Conservation (phyloP, 2,797 vertebrate genomes). For the Scyliorhinus canicula region DNA sequence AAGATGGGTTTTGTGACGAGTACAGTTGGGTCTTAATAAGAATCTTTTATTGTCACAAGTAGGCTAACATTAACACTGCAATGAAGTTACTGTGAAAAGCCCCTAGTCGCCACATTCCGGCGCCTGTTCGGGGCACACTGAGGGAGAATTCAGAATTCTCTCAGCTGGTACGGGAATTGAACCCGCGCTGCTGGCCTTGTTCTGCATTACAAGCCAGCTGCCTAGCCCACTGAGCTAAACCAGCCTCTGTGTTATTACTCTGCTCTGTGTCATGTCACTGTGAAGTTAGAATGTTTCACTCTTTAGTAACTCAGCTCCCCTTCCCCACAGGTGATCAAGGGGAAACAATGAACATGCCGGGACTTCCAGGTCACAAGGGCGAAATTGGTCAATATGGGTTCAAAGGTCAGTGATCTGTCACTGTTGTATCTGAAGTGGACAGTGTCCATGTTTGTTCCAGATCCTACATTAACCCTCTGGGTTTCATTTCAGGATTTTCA, state of each 20-base stretch:
- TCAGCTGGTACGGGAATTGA: too few species aligned
- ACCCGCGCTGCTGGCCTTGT: too few species aligned
- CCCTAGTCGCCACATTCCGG: too few species aligned
- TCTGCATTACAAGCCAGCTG: too few species aligned
- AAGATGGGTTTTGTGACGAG: neutral
- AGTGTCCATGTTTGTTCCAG: neutral
- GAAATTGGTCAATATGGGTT: slow-evolving; percentile 61
- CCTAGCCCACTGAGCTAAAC: too few species aligned
- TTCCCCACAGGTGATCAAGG: slow-evolving; percentile 50
- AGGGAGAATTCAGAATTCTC: too few species aligned
- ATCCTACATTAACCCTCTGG: too few species aligned
- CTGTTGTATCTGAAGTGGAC: neutral
- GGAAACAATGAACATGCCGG: slow-evolving; percentile 68
- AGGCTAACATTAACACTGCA: too few species aligned
- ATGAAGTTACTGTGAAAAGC: too few species aligned
- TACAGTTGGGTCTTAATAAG: too few species aligned
- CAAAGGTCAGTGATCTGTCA: slow-evolving; percentile 58
- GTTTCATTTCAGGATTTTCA: neutral
- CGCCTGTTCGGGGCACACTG: too few species aligned
- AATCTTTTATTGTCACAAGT: too few species aligned
- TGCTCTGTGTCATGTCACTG: neutral
- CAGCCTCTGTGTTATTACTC: neutral
- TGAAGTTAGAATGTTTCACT: neutral
- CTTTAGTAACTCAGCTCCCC: neutral
- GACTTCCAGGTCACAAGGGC: slow-evolving; percentile 73